Evolutionary conservation across 1,140 invertebrate species (phyloP), one percentile per base, ranked within the genome.

Genomic region (Cheumatopsyche charites): DNA sequence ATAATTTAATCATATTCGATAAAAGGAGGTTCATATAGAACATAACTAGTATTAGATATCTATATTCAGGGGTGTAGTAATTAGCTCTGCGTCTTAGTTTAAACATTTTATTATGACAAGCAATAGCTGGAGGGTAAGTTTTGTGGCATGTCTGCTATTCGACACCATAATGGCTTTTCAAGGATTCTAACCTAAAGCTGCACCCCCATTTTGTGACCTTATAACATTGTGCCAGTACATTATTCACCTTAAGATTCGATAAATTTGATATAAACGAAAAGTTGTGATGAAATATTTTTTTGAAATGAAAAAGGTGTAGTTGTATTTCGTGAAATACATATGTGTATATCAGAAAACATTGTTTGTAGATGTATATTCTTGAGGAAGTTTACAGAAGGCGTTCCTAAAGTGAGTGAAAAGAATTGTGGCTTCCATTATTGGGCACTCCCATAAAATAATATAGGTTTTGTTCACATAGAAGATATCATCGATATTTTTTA

Each of bases 161-260:
- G 63, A 66, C 63, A 66, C 63, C 45, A 66, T 66, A 66, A 66
- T 66, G 63, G 63, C 9, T 23, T 61, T 36, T 36, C n/a, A 13
- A 13, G 45, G 45, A 9, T 9, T 36, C 29, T 4, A 9, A 4
- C 29, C 29, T 9, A 36, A 9, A 9, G 29, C 29, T 36, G 9
- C 29, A 9, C 29, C 29, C 29, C 29, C 29, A 4, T 36, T 4
- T 36, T 36, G 29, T 36, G 29, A 9, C 29, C 9, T 36, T 4
- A 4, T 36, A n/a, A n/a, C n/a, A n/a, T n/a, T n/a, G n/a, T n/a
- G n/a, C n/a, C n/a, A n/a, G 29, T 36, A 36, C 29, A 36, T 36
- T 36, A 4, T 4, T 9, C 3, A 36, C 9, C 29, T 36, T 36
- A 9, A 36, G 29, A 36, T n/a, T n/a, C n/a, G n/a, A n/a, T n/a